A percentile compares a stretch with the other conserved stretches of the same genome.
phyloP scores from a whole-genome alignment of 2,113 vertebrate species.

The Egretta garzetta region DNA sequence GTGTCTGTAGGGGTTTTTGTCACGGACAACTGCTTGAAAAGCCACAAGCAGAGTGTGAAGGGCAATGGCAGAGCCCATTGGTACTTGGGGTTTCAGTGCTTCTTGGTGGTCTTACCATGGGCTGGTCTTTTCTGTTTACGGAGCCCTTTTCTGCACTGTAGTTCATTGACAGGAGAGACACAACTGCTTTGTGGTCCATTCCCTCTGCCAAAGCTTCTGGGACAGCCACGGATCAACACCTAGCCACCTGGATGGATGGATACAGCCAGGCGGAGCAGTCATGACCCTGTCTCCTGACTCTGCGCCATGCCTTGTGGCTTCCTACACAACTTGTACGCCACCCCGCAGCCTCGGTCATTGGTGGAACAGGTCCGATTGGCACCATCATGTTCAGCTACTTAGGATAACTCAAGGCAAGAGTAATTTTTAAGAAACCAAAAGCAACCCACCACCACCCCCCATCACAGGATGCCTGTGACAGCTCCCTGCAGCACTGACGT shows the following conservation, averaged over 20 bases:
- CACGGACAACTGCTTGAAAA: not conserved
- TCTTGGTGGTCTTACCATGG: not conserved
- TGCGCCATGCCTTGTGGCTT: not conserved
- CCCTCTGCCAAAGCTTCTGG: not conserved
- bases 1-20: not conserved
- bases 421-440: not conserved
- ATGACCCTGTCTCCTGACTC: not conserved
- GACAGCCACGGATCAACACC: not conserved
- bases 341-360: not conserved
- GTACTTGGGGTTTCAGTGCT: not conserved
- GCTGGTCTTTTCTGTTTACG: not conserved
- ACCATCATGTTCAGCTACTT: not conserved
- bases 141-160: not conserved
- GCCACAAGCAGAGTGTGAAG: not conserved
- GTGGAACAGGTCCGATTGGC: not conserved
- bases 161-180: not conserved
- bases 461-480: fast-evolving
- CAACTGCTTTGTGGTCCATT: not conserved
- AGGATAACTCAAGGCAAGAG: not conserved
- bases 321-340: fast-evolving
- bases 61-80: not conserved
- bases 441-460: fast-evolving
- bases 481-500: not conserved
- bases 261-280: not conserved
- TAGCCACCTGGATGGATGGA: not conserved